Evolutionary conservation across 2,113 vertebrate genomes (phyloP).

Genomic region (Anguilla japonica): DNA sequence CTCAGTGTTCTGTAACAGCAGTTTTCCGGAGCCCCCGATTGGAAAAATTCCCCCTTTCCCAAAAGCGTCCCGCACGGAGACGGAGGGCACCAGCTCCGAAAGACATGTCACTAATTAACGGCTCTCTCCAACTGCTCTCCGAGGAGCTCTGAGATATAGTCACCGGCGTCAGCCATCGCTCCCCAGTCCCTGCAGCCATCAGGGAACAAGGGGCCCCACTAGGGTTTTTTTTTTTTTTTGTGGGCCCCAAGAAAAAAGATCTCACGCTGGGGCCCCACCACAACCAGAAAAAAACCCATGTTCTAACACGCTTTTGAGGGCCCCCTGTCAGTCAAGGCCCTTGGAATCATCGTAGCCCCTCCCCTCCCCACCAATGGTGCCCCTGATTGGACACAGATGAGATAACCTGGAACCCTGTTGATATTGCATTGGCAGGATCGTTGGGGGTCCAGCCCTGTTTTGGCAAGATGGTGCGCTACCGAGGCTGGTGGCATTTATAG

Average conservation of each 20-base stretch:
- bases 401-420: slow-evolving; percentile 48
- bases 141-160: slow-evolving; percentile 67
- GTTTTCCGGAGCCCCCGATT: slow-evolving; percentile 12
- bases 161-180: slow-evolving; percentile 61
- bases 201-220: slow-evolving; percentile 53
- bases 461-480: slow-evolving; percentile 25
- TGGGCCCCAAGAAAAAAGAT: no score
- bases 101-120: slow-evolving; percentile 68
- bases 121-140: slow-evolving; percentile 57
- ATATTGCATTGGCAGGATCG: slow-evolving; percentile 22
- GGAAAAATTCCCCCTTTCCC: slow-evolving; percentile 23
- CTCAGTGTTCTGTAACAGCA: slow-evolving; percentile 22
- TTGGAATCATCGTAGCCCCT: no score
- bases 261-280: no score
- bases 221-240: no score
- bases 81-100: slow-evolving; percentile 69
- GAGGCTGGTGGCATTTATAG: slow-evolving; percentile 24
- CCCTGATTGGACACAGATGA: no score
- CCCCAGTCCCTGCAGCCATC: slow-evolving; percentile 62
- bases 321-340: no score
- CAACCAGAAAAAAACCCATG: no score
- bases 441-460: no score
- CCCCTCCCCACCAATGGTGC: no score
- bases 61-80: slow-evolving; percentile 42
- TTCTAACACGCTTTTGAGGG: no score